phyloP scores from a whole-genome alignment of 2,113 vertebrate species.

The Aegotheles bennettii region DNA sequence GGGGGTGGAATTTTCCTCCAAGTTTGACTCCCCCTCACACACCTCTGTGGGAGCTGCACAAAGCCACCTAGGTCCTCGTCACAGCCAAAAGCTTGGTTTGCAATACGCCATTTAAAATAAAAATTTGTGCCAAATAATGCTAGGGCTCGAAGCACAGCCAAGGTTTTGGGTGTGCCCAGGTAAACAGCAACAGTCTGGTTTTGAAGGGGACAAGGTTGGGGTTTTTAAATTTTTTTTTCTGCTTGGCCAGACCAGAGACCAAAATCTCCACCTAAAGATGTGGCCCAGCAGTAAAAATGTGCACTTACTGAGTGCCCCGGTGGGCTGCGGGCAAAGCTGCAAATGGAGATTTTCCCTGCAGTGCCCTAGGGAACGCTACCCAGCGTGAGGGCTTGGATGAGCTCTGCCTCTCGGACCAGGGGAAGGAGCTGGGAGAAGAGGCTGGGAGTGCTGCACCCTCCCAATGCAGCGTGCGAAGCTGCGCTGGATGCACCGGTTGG shows the following conservation, averaged over 20 bases:
- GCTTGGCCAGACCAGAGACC: not conserved
- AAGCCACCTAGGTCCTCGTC: not conserved
- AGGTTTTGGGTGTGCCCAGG: not conserved
- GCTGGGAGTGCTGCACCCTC: not conserved
- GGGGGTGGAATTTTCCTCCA: not conserved
- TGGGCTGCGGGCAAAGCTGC: not conserved
- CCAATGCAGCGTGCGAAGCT: not conserved
- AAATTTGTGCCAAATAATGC: not conserved
- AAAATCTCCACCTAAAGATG: not conserved
- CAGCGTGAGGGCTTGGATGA: rapidly evolving
- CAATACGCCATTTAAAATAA: not conserved
- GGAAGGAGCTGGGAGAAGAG: not conserved
- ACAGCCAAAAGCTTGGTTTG: not conserved
- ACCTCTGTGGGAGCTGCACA: not conserved
- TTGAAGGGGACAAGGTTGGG: not conserved
- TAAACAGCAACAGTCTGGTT: not conserved
- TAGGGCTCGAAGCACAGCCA: not conserved
- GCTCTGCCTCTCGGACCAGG: not conserved
- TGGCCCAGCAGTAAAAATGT: not conserved
- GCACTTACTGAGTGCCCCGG: not conserved
- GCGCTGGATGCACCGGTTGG: rapidly evolving
- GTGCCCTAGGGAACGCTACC: not conserved
- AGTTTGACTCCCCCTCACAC: not conserved
- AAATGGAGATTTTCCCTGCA: rapidly evolving
- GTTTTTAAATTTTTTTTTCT: not conserved